Conservation (phyloP, 2,888 invertebrate genomes). For the Pterobdella sp. region DNA sequence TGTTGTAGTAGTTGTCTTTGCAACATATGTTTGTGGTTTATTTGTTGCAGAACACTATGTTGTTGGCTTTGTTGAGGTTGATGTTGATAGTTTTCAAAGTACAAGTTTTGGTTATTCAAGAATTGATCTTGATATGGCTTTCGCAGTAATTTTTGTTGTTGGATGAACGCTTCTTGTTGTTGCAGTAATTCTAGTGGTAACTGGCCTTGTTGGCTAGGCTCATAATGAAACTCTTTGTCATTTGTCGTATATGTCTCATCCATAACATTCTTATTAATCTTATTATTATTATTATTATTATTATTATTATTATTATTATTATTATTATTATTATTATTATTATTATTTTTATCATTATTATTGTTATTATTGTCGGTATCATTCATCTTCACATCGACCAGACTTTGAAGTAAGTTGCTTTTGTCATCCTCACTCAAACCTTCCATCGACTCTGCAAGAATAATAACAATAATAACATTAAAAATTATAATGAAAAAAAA, state of each 20-base stretch:
- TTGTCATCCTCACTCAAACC: background rate
- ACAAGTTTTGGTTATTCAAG: too few relatives aligned
- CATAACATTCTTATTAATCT: background rate
- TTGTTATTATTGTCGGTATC: conserved; percentile 6
- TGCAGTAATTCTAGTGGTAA: too few relatives aligned
- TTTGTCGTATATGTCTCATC: too few relatives aligned
- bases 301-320: background rate
- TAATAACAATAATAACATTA: background rate
- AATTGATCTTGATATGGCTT: too few relatives aligned
- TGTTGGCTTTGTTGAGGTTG: too few relatives aligned
- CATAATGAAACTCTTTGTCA: too few relatives aligned
- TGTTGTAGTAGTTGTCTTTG: background rate
- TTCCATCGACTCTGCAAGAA: background rate
- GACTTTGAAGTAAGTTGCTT: background rate
- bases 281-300: background rate
- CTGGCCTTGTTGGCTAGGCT: too few relatives aligned
- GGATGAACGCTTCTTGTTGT: too few relatives aligned
- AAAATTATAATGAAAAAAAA: background rate
- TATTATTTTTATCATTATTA: background rate
- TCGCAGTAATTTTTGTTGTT: too few relatives aligned
- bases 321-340: background rate
- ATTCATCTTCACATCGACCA: background rate
- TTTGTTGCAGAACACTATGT: too few relatives aligned
- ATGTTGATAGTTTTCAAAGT: too few relatives aligned
- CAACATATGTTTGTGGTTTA: background rate